Percentiles rank a stretch among this genome's conserved stretches.
phyloP scores from a whole-genome alignment of 1,140 invertebrate genomes.

The Patella vulgata region DNA sequence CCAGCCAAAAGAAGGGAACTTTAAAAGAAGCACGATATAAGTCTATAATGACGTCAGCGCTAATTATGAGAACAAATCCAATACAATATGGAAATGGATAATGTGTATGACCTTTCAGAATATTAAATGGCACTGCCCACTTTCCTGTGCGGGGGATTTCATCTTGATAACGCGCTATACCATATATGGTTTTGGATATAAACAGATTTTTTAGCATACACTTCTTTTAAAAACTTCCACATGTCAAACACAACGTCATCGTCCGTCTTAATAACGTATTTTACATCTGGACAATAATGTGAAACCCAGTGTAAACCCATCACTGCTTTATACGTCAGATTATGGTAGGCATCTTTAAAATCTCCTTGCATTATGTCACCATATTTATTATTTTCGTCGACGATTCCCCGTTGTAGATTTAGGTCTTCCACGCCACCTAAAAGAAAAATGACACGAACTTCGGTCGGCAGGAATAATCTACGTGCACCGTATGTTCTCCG shows the following conservation, averaged over 20 bases:
- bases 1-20: slow-evolving; percentile 56
- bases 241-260: slow-evolving; percentile 41
- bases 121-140: slow-evolving; percentile 60
- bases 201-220: background rate
- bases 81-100: slow-evolving; percentile 60
- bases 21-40: slow-evolving; percentile 39
- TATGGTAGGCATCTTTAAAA: slow-evolving; percentile 33
- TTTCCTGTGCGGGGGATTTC: slow-evolving; percentile 34
- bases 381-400: slow-evolving; percentile 17
- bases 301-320: slow-evolving; percentile 35
- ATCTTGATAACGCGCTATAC: background rate
- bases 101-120: slow-evolving; percentile 51
- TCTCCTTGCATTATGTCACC: slow-evolving; percentile 32
- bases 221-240: slow-evolving; percentile 9
- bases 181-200: background rate
- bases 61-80: slow-evolving; percentile 64
- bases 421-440: slow-evolving; percentile 13
- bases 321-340: slow-evolving; percentile 28
- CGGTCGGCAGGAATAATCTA: no score
- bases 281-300: slow-evolving; percentile 15
- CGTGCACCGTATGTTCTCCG: no score
- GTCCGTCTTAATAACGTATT: slow-evolving; percentile 30
- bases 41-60: slow-evolving; percentile 53
- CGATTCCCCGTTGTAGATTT: slow-evolving; percentile 12
- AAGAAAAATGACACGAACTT: slow-evolving; percentile 26